These are phyloP conservation scores for Phaenicophaeus curvirostris DNA, from an alignment of 2,797 vertebrate species.

Conservation along the genomic window DNA sequence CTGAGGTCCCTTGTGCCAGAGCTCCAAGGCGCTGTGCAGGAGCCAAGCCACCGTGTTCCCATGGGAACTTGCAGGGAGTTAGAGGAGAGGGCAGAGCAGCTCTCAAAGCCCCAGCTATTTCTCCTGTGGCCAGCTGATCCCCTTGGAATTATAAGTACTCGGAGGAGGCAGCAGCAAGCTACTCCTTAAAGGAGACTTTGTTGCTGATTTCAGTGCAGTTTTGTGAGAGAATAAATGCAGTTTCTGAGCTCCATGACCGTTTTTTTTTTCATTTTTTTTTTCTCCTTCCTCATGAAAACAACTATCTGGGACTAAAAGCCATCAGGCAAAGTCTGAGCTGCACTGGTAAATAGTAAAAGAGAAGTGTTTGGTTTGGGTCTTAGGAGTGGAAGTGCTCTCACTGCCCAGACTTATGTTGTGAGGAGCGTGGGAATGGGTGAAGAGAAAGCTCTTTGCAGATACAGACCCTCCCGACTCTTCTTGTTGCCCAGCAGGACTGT, in stretches of 20 bases:
- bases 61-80: conserved; percentile 45
- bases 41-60: conserved; percentile 40
- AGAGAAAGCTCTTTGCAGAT: neutral
- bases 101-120: conserved; percentile 34
- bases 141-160: conserved; percentile 61
- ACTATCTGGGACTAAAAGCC: neutral
- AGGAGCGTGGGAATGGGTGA: neutral
- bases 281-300: neutral
- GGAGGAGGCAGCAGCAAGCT: conserved; percentile 45
- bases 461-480: neutral
- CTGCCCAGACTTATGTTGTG: neutral
- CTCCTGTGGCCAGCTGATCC: conserved; percentile 38
- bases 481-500: neutral
- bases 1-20: neutral
- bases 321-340: neutral
- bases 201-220: conserved; percentile 13
- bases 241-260: neutral
- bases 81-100: conserved; percentile 25
- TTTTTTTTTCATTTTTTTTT: neutral
- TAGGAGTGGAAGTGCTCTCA: neutral
- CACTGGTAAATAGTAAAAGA: neutral
- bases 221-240: conserved; percentile 24
- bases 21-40: neutral
- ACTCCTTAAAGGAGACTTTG: conserved; percentile 62
- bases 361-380: neutral